phyloP scores from a whole-genome alignment of 2,888 invertebrate genomes.

The Strigamia maritima region DNA sequence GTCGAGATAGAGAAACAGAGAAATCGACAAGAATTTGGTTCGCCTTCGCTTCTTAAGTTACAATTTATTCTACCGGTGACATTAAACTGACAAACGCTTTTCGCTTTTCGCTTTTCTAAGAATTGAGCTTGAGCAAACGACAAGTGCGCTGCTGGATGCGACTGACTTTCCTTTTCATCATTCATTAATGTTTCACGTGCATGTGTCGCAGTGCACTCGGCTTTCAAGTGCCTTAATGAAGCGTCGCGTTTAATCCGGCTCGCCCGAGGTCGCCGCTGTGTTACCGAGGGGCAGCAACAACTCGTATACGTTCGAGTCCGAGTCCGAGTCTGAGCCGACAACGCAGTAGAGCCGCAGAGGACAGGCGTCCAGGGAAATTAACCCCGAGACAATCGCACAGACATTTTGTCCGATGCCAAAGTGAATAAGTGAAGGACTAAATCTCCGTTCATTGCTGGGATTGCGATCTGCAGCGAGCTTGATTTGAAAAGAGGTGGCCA shows the following conservation, averaged over 20 bases:
- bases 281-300: conserved; percentile 6
- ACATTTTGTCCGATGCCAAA: conserved; percentile 1
- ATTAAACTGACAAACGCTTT: conserved; percentile 16
- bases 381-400: conserved; percentile 5
- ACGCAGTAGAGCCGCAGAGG: too few relatives aligned
- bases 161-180: conserved; percentile 22
- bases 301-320: neutral
- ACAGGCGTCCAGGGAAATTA: conserved; percentile 18
- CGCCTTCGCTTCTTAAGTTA: neutral
- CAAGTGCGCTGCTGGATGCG: neutral
- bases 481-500: conserved; percentile 29
- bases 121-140: neutral
- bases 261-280: conserved; percentile 9
- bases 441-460: conserved; percentile 26
- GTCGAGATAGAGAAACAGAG: too few relatives aligned
- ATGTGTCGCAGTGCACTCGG: conserved; percentile 21
- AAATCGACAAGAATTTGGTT: neutral
- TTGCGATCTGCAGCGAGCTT: neutral
- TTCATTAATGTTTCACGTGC: conserved; percentile 24
- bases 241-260: conserved; percentile 22
- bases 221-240: conserved; percentile 22
- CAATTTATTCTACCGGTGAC: conserved; percentile 21
- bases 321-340: too few relatives aligned
- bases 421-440: neutral
- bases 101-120: neutral